Evolutionary conservation across 2,113 vertebrate genomes (phyloP), one percentile per base, ranked within the genome.

Genomic region (Sorex araneus): DNA sequence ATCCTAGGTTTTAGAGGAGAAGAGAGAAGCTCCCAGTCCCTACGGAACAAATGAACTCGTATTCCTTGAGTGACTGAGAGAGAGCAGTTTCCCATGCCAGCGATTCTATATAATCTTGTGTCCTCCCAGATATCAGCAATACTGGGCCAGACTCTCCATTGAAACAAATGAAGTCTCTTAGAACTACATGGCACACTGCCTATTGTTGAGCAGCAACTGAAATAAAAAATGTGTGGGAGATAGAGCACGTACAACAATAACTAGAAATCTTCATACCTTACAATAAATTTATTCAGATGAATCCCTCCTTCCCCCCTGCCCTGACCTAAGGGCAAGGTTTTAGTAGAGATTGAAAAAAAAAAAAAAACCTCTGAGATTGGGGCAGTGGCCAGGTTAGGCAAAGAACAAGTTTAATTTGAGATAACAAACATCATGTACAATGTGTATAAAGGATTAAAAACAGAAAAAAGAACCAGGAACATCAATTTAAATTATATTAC

Each of bases 401-500:
- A 84, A 45, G 0, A 40, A 40, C 18, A n/a, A 18, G 74, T 45
- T 50, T 70, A 60, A 75, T 63, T 27, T 34, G 27, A 11, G 11
- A 77, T 2, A 60, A 27, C 2, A 73, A 76, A 4, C 36, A 83
- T 34, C 8, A 70, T 27, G n/a, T 11, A 25, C 3, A 40, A 36
- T 81, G 11, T 89, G 2, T 64, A 15, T 6, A 32, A 47, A 2
- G 7, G 1, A 2, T 8, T 80, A 0, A n/a, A 2, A 4, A 2
- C 27, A 94, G 50, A 60, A 23, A 71, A 63, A 1, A 2, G 69
- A 67, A 2, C 19, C 21, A 89, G 27, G 7, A 15, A 40, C 4
- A 40, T 19, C 32, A 1, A 45, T 25, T 45, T 34, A 63, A 73
- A 21, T 64, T 87, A 75, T 50, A 54, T n/a, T 89, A 30, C 64